Base-by-base conservation (phyloP, 1,140 invertebrate species). In the Heterodera carotae region DNA sequence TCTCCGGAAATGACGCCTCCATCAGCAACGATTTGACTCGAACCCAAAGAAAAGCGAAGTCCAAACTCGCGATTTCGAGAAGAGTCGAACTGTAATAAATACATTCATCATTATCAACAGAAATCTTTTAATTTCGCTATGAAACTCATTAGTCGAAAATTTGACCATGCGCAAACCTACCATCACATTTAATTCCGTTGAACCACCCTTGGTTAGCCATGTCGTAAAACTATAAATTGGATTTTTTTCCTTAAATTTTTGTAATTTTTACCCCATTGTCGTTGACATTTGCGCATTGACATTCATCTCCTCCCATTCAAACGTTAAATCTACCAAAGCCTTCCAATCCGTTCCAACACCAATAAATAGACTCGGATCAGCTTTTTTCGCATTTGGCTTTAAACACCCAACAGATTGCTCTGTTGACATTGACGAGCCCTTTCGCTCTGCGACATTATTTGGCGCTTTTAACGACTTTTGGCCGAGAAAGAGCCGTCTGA, bases 201-300 rank as follows among this genome's bases (percentile, higher is more conserved):
- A 36, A n/a, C 84, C 84, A 33, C 82, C 56, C 31, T 77, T 59
- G 0, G 80, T 78, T 25, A 78, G 68, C 84, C 84, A 86, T n/a
- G 75, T 43, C 39, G 83, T 81, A 59, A 62, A 62, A 25, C 60
- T 62, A 31, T n/a, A 43, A 43, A 31, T 62, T 31, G 7, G 22
- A 62, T 25, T 62, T 12, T 62, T n/a, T 62, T 8, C 60, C 7
- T 10, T 43, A 43, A 62, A 62, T 15, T 62, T 25, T 62, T 62
- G 4, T 29, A 0, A 0, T 6, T 18, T 31, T 31, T 76, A 79
- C 62, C 83, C 69, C 84, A 87, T 85, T 29, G 84, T 84, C 48
- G 83, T 86, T 7, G 83, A 81, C 85, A 87, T 87, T 60, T 86
- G 80, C 15, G 84, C 84, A 39, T 84, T 84, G 2, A 86, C 81